phyloP scores from a whole-genome alignment of 2,888 invertebrate species.

The Drosophila nr. fundita region DNA sequence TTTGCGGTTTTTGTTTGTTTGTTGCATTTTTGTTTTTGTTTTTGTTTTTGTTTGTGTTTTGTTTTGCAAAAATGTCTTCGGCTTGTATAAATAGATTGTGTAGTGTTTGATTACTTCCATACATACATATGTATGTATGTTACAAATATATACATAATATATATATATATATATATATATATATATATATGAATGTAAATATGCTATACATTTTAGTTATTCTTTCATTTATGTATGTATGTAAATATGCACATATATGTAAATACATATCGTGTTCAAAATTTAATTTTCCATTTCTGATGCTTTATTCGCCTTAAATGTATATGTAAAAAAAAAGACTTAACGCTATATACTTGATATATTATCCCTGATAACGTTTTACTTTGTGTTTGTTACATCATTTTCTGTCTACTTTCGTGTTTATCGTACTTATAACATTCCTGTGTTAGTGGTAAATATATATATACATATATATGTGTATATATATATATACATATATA shows the following conservation, averaged over 20 bases:
- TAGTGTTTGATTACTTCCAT: conserved; percentile 22
- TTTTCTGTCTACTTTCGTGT: conserved; percentile 43
- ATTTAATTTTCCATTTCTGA: conserved; percentile 52
- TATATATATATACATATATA: neutral
- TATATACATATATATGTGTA: neutral
- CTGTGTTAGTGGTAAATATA: conserved; percentile 46
- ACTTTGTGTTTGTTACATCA: conserved; percentile 62
- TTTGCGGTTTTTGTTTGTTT: conserved; percentile 67
- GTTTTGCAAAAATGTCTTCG: conserved; percentile 53
- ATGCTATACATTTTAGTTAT: conserved; percentile 16
- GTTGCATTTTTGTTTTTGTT: conserved; percentile 29
- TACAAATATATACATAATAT: conserved; percentile 35
- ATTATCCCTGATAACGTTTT: conserved; percentile 79
- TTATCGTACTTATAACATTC: conserved; percentile 52
- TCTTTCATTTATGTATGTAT: conserved; percentile 21
- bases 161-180: conserved; percentile 35
- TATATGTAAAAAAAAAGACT: conserved; percentile 61
- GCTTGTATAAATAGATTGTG: conserved; percentile 46
- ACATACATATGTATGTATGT: conserved; percentile 34
- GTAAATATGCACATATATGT: conserved; percentile 40
- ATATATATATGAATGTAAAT: conserved; percentile 22
- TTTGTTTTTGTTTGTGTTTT: conserved; percentile 18
- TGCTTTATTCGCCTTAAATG: conserved; percentile 61
- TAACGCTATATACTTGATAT: conserved; percentile 73
- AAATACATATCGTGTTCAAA: conserved; percentile 39